Conservation (phyloP, 30 jellyfish, hydroid and myxozoan genomes). For the Sanderia malayensis region DNA sequence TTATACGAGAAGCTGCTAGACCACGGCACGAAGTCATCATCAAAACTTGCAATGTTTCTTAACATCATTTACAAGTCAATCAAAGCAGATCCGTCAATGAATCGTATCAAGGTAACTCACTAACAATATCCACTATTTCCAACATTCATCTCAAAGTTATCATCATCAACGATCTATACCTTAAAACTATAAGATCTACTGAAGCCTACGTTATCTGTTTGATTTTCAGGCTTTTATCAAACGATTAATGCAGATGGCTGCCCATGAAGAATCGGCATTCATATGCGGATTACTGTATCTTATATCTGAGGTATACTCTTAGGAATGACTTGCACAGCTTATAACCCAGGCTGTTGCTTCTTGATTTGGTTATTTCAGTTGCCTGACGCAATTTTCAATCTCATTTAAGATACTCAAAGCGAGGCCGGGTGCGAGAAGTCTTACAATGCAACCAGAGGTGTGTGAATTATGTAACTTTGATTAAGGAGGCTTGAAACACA, state of each 20-base stretch:
- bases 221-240: slow-evolving; percentile 90
- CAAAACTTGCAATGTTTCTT: slow-evolving; percentile 80
- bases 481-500: too few relatives aligned
- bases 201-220: too few relatives aligned
- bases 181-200: too few relatives aligned
- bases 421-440: slow-evolving; percentile 68
- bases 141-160: too few relatives aligned
- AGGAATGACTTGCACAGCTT: too few relatives aligned
- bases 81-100: slow-evolving; percentile 73
- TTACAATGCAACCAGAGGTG: slow-evolving; percentile 90
- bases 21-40: slow-evolving; percentile 62
- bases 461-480: too few relatives aligned
- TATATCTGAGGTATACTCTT: slow-evolving; percentile 70
- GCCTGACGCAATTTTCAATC: too few relatives aligned
- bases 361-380: too few relatives aligned
- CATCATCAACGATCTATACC: too few relatives aligned
- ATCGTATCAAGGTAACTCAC: slow-evolving; percentile 84
- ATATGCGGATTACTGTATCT: slow-evolving; percentile 80
- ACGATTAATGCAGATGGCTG: slow-evolving; percentile 69
- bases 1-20: slow-evolving; percentile 79
- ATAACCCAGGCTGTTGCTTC: too few relatives aligned
- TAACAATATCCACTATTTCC: too few relatives aligned
- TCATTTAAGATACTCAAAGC: slow-evolving; percentile 72
- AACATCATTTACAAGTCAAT: slow-evolving; percentile 79
- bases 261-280: slow-evolving; percentile 74